A percentile compares a stretch with the other conserved stretches of the same genome.
Evolutionary conservation across 2,113 vertebrate species (phyloP).

Genomic region (Nannospalax galili): DNA sequence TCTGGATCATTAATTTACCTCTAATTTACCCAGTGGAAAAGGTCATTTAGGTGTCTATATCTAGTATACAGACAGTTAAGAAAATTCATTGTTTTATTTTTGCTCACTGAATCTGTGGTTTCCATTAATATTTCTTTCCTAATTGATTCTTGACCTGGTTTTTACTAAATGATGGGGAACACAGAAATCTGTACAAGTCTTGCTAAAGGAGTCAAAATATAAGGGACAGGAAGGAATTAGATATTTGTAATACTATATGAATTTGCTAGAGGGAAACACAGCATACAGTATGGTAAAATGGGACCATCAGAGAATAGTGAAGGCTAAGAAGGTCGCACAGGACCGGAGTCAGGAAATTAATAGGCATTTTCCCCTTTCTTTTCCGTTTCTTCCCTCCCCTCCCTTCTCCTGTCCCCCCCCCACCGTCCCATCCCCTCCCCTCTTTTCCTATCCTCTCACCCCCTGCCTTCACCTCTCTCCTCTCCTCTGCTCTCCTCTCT

Average conservation of each 20-base stretch:
- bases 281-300: background rate
- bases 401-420: background rate
- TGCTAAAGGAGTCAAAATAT: no score
- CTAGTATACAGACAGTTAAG: background rate
- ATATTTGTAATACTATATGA: background rate
- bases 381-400: background rate
- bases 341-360: background rate
- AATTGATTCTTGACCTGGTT: background rate
- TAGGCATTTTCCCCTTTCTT: background rate
- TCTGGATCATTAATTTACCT: constrained; percentile 37
- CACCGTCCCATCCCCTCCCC: no score
- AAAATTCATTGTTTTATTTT: background rate
- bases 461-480: background rate
- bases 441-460: background rate
- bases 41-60: background rate
- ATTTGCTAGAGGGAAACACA: background rate
- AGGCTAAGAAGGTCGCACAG: background rate
- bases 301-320: no score
- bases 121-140: background rate
- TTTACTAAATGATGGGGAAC: background rate
- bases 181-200: background rate
- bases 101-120: background rate
- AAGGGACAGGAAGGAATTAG: background rate
- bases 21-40: background rate
- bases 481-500: background rate